Evolutionary conservation across 2,113 vertebrate species (phyloP).

Genomic region (Uria aalge): DNA sequence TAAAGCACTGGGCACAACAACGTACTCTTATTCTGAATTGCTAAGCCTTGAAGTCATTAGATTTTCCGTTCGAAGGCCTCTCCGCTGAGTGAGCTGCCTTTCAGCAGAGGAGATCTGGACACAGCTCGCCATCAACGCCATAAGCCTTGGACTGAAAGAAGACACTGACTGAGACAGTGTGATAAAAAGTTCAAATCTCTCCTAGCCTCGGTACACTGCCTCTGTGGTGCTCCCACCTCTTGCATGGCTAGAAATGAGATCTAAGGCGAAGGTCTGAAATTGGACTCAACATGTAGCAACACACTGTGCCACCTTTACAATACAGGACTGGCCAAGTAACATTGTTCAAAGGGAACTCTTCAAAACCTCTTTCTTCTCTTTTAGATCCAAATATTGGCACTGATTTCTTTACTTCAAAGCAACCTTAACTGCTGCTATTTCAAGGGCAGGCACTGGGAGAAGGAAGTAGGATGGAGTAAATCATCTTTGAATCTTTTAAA

Average conservation of each 20-base stretch:
- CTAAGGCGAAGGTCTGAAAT: constrained; percentile 19
- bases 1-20: background rate
- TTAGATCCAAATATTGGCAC: background rate
- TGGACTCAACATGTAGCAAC: background rate
- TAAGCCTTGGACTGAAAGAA: background rate
- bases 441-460: background rate
- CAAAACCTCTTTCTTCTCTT: background rate
- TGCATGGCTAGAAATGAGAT: background rate
- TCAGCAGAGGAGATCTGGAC: background rate
- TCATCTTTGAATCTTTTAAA: background rate
- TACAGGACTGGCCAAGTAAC: background rate
- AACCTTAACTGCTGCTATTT: constrained; percentile 22
- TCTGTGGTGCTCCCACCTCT: background rate
- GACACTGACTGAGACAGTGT: background rate
- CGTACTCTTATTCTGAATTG: background rate
- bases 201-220: background rate
- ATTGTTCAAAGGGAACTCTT: background rate
- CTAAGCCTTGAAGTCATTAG: background rate
- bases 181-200: background rate
- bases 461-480: background rate
- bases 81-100: background rate
- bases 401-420: constrained; percentile 24
- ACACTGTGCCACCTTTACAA: constrained; percentile 2
- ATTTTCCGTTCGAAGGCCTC: background rate
- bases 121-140: background rate